Base-by-base conservation (phyloP, 1,140 invertebrate species). In the Conus ventricosus region DNA sequence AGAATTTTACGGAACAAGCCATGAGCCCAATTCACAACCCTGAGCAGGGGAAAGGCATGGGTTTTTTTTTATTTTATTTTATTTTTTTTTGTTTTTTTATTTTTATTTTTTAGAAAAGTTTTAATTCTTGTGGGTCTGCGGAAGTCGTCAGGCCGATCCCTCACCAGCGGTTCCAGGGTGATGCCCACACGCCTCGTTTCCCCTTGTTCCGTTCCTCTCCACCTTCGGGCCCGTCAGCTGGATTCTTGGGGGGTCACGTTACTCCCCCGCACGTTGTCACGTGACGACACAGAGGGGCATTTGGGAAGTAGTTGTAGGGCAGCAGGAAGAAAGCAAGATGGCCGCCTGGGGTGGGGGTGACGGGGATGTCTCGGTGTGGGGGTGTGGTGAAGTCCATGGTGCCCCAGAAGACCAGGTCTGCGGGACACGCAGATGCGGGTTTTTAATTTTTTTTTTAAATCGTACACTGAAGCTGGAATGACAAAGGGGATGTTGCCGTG, bases 341-440 rank as follows among this genome's bases (percentile, higher is more conserved):
- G 23, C 67, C 88, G 11, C 92, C 91, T 4, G 87, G 75, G 8
- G 93, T 93, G 20, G 91, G 88, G 2, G 91, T 93, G 51, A 92
- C 85, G 15, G 93, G 93, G 7, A 93, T 57, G 87, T 93, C 93
- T 92, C 92, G 5, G 90, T 91, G 86, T 91, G 90, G 11, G 93
- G 92, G 78, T 92, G 81, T 92, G 93, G 75, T 92, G 89, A 5
- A 88, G 17, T 92, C 93, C 39, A 92, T n/a, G 13, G 91, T 91
- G 11, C 92, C 85, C 93, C 93, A 93, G n/a, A 91, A 91, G 13
- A 93, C 92, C 85, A 93, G 88, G 89, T 93, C 91, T 93, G 90
- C 85, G 60, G 53, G 11, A 86, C 10, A 78, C 39, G 39, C 39
- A 39, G 39, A 39, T 39, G 39, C 39, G 39, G 39, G 39, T 39